Evolutionary conservation across 2,888 invertebrate genomes (phyloP), one percentile per base, ranked within the genome.

Genomic region (Eupeodes luniger): DNA sequence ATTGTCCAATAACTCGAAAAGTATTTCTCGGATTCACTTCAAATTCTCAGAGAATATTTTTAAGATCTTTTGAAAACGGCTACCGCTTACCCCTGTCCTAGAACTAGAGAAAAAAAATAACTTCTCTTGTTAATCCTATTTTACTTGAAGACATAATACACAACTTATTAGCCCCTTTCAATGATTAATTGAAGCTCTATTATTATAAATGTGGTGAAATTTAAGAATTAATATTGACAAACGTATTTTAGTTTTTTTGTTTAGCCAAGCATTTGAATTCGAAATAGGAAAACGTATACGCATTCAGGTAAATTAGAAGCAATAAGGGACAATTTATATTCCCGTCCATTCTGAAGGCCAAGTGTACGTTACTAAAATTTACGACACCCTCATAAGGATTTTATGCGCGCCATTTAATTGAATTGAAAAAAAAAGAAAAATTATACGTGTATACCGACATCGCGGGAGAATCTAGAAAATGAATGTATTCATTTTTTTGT

Each of bases 391-490:
- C 53, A 75, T 78, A 80, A 83, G 76, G 75, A 76, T 83, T 79
- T 87, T 80, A 87, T 87, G 87, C 83, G 83, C 76, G 70, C 83
- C 87, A 83, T 87, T 87, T 87, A 87, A 87, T 87, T 87, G 83
- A 83, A 87, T 87, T 83, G 83, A 83, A 82, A 87, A 87, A 87
- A 83, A 83, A 79, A 87, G 83, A 87, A 67, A 87, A 83, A 87
- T 87, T 81, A 81, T 11, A 47, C 14, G 51, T 16, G 5, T 27
- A 10, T 12, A 44, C 12, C 27, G 27, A 47, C 34, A 10, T 27
- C 67, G 64, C 49, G 55, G 49, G 27, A 57, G 67, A 67, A 74
- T 83, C 75, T 80, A 76, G 70, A 40, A 40, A 40, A 55, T 72
- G 72, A 83, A 87, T 76, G 62, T 82, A 87, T 87, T 64, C 72